Percentiles rank a stretch among this genome's conserved stretches.
These are phyloP conservation scores for Chymomyza procnemis DNA, from an alignment of 2,888 invertebrate species.

Conservation along the genomic window DNA sequence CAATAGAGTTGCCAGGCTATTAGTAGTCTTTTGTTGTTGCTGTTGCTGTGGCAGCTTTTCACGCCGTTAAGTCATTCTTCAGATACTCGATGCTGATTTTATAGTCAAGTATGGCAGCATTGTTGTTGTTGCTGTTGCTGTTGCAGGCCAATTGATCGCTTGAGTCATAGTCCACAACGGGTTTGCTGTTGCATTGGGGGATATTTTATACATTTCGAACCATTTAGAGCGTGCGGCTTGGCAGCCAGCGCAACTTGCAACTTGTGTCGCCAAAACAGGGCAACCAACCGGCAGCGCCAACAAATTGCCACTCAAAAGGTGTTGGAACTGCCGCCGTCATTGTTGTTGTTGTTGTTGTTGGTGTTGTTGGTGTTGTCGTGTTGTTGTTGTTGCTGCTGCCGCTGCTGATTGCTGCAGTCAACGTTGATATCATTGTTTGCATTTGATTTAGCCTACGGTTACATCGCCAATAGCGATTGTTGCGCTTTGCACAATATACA, in stretches of 20 bases:
- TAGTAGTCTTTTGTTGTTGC: slow-evolving; percentile 41
- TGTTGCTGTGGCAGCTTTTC: slow-evolving; percentile 32
- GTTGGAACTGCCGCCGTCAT: slow-evolving; percentile 54
- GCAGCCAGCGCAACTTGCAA: slow-evolving; percentile 22
- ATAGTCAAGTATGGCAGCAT: slow-evolving; percentile 44
- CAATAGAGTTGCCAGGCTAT: slow-evolving; percentile 35
- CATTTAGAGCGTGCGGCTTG: neutral
- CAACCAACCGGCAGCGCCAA: slow-evolving; percentile 48
- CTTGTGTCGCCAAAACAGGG: slow-evolving; percentile 58
- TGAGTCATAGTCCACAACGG: slow-evolving; percentile 68
- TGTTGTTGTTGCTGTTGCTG: slow-evolving; percentile 28
- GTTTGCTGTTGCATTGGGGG: slow-evolving; percentile 27
- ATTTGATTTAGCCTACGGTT: slow-evolving; percentile 28
- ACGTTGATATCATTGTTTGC: slow-evolving; percentile 45
- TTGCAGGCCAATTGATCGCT: slow-evolving; percentile 64
- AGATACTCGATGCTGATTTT: slow-evolving; percentile 67
- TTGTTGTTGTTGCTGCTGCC: slow-evolving; percentile 5
- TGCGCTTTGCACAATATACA: neutral
- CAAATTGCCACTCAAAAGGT: slow-evolving; percentile 72
- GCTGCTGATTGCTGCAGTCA: slow-evolving; percentile 2
- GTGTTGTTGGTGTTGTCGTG: slow-evolving; percentile 22
- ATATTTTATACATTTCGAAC: slow-evolving; percentile 14
- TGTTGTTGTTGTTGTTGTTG: slow-evolving; percentile 37
- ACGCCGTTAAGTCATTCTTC: slow-evolving; percentile 67
- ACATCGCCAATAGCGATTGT: neutral